Evolutionary conservation across 2,113 vertebrate species (phyloP).

Genomic region (Murina feae): DNA sequence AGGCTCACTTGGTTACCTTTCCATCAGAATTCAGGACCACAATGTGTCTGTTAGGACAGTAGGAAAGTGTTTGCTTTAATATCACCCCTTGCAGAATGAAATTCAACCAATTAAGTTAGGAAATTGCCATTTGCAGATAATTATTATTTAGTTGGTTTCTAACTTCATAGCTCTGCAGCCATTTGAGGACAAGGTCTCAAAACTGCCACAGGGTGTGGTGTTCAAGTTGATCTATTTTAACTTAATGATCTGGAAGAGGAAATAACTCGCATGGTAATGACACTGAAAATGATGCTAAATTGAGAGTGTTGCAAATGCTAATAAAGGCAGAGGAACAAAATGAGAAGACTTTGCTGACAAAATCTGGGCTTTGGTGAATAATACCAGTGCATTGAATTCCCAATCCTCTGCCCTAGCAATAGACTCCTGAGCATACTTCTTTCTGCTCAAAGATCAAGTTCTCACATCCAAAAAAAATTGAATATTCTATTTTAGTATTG

Average conservation of each 20-base stretch:
- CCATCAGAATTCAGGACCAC: constrained; percentile 54
- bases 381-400: constrained; percentile 39
- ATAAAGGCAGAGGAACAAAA: constrained; percentile 67
- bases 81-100: constrained; percentile 73
- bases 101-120: constrained; percentile 70
- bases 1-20: constrained; percentile 59
- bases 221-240: constrained; percentile 70
- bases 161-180: constrained; percentile 63
- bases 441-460: constrained; percentile 47
- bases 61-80: constrained; percentile 61
- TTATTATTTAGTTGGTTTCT: constrained; percentile 70
- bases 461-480: constrained; percentile 1
- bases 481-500: constrained; percentile 34
- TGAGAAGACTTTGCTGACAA: constrained; percentile 61
- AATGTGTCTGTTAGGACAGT: constrained; percentile 59
- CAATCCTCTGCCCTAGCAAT: neutral
- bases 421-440: neutral
- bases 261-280: constrained; percentile 72
- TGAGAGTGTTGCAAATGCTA: constrained; percentile 68
- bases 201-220: constrained; percentile 69
- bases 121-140: constrained; percentile 72
- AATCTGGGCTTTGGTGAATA: constrained; percentile 52
- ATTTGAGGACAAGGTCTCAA: constrained; percentile 71
- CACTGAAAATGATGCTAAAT: constrained; percentile 68
- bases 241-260: constrained; percentile 75